Base-by-base conservation (phyloP, 2,797 vertebrate genomes). In the Sorex maritimensis region DNA sequence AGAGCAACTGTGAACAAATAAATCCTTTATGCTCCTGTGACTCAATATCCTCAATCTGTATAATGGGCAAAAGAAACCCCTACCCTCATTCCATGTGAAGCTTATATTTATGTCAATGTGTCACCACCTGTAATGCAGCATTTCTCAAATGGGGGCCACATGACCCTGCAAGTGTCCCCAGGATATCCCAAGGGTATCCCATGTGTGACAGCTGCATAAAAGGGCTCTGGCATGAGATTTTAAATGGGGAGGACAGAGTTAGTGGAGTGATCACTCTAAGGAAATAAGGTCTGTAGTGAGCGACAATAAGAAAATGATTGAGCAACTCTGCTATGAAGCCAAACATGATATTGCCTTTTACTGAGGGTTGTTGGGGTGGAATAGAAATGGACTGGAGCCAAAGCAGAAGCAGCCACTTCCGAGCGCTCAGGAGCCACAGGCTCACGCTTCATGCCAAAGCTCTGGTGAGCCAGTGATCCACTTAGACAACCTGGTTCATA, bases 21-120 rank as follows among this genome's bases (percentile, higher is more conserved):
- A 68, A 30, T 4, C 6, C 21, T 6, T 10, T 9, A 6, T 21
- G 5, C 1, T n/a, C 28, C 52, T 12, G 14, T 86, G 75, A 11
- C 49, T 71, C 58, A 34, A 4, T 55, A 21, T 9, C 38, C 63
- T 84, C 17, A 52, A 82, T 34, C 83, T 91, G n/a, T 49, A 75
- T 69, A 65, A 49, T 3, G 49, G n/a, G 34, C 3, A 9, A 81
- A 46, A 72, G n/a, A 49, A 81, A 2, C 55, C 8, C 49, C 10
- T 9, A 52, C 10, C 49, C 49, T 21, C 11, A 6, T 8, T 1
- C 10, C 3, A 0, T 0, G 15, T 55, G 8, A 71, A 86, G 41
- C 58, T 63, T 2, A 14, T n/a, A 26, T 0, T 1, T 5, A 9
- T n/a, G 4, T 7, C 81, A 15, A 52, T 0, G 0, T 68, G 49